Evolutionary conservation across 1,140 invertebrate genomes (phyloP).

Genomic region (Neotoxoptera formosana): DNA sequence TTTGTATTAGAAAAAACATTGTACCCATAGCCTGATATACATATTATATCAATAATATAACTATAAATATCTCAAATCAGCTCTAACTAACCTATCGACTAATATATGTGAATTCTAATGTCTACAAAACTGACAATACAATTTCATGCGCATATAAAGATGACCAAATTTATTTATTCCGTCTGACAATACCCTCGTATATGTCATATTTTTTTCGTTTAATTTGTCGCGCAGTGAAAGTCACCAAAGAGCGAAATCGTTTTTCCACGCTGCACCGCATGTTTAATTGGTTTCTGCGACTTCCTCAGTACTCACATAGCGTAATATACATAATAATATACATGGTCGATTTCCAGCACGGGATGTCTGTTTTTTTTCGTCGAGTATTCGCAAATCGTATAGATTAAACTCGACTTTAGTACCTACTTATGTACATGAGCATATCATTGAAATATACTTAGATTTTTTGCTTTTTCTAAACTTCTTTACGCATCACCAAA

Average conservation of each 20-base stretch:
- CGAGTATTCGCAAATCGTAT: neutral
- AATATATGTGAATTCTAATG: neutral
- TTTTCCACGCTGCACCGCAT: conserved; percentile 11
- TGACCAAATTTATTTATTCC: neutral
- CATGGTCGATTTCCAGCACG: neutral
- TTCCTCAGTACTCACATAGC: neutral
- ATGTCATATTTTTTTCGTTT: neutral
- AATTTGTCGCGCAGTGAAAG: conserved; percentile 34
- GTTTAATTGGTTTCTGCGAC: conserved; percentile 41
- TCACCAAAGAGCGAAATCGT: conserved; percentile 26
- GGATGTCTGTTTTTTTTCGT: neutral
- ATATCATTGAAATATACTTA: neutral
- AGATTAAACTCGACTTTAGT: neutral
- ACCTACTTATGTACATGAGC: neutral
- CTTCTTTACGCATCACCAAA: neutral
- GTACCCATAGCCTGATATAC: neutral
- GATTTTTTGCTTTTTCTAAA: neutral
- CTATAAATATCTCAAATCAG: neutral
- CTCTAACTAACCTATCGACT: neutral
- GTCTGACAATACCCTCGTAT: neutral
- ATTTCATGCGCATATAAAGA: neutral
- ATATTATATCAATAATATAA: neutral
- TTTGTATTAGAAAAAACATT: neutral
- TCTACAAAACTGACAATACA: neutral
- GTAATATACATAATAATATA: neutral